Percentiles rank a stretch among this genome's conserved stretches.
phyloP scores from a whole-genome alignment of 2,113 vertebrate genomes.

The Osmerus mordax region DNA sequence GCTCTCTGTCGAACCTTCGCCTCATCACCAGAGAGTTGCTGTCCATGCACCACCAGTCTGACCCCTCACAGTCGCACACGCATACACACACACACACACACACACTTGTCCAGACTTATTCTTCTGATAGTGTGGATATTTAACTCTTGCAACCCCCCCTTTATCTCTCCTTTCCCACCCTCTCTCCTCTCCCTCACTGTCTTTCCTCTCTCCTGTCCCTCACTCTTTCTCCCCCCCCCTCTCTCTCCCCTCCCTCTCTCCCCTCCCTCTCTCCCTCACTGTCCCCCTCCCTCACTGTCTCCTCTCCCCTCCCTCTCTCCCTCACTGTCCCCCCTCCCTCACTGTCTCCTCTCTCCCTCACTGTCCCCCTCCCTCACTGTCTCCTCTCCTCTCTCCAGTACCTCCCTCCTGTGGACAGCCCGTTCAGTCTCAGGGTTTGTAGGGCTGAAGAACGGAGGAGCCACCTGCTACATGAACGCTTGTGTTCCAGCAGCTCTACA shows the following conservation, averaged over 20 bases:
- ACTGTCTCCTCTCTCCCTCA: background rate
- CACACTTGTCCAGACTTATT: background rate
- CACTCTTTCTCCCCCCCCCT: too few relatives aligned
- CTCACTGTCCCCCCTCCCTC: background rate
- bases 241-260: too few relatives aligned
- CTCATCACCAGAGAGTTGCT: conserved; percentile 91
- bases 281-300: too few relatives aligned
- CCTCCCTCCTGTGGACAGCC: conserved; percentile 94
- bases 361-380: too few relatives aligned
- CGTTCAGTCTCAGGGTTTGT: conserved; percentile 94
- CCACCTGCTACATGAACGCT: conserved; percentile 98
- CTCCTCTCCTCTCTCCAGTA: conserved; percentile 68
- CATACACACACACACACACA: background rate
- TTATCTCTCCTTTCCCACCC: background rate
- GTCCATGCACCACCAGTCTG: conserved; percentile 96
- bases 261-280: too few relatives aligned
- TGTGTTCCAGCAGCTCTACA: conserved; percentile 99
- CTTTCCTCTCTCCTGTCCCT: too few relatives aligned
- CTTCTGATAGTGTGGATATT: background rate
- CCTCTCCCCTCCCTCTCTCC: background rate
- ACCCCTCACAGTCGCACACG: too few relatives aligned
- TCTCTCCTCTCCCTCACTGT: too few relatives aligned
- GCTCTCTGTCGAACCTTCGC: conserved; percentile 89
- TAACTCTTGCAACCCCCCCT: background rate
- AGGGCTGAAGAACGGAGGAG: conserved; percentile 94